Percentiles rank a stretch among this genome's conserved stretches.
These are phyloP conservation scores for Lindbergichthys nudifrons DNA, from an alignment of 2,797 vertebrate species.

Conservation along the genomic window DNA sequence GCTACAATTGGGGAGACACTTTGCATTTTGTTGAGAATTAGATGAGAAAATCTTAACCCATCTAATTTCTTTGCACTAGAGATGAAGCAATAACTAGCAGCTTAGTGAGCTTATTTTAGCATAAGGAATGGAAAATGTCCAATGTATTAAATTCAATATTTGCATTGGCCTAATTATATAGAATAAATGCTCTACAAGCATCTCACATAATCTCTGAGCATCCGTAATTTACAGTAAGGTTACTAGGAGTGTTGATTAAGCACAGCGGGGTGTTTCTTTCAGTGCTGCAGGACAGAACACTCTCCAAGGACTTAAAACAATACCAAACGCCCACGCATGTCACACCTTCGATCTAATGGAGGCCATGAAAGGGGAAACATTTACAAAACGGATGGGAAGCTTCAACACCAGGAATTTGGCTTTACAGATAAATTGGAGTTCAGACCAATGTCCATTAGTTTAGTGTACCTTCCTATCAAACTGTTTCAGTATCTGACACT, in stretches of 20 bases:
- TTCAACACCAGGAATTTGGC: not conserved
- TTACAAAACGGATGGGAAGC: not conserved
- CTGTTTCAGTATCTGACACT: slow-evolving; percentile 13
- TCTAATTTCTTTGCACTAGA: not conserved
- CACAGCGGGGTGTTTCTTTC: not conserved
- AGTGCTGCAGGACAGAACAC: not conserved
- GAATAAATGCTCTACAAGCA: not conserved
- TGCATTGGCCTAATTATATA: not conserved
- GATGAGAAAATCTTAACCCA: not conserved
- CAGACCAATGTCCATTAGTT: not conserved
- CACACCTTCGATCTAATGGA: slow-evolving; percentile 14
- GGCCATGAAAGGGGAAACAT: not conserved
- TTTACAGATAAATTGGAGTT: not conserved
- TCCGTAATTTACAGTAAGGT: not conserved
- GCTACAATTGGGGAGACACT: no score
- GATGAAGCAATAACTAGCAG: not conserved
- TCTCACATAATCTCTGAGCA: not conserved
- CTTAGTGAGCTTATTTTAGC: not conserved
- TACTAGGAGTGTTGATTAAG: not conserved
- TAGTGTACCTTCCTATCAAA: slow-evolving; percentile 27
- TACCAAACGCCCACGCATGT: slow-evolving; percentile 20
- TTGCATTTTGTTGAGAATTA: not conserved
- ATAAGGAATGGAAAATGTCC: not conserved
- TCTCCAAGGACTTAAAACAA: slow-evolving; percentile 46
- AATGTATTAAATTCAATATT: not conserved